phyloP scores from a whole-genome alignment of 2,888 invertebrate genomes.

The Lochmaea crataegi region DNA sequence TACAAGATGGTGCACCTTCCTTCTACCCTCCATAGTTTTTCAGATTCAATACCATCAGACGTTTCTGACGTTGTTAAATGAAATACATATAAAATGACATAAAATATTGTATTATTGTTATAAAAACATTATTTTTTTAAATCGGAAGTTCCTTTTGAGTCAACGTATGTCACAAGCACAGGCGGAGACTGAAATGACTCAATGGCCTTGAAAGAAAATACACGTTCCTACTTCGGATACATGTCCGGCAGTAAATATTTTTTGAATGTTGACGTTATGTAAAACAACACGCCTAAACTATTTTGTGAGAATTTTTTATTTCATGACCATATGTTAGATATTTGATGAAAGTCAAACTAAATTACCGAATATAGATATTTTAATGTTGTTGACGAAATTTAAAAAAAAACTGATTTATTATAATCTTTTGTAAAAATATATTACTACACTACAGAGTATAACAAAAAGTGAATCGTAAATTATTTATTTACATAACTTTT shows the following conservation, averaged over 20 bases:
- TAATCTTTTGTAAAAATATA: too few species aligned
- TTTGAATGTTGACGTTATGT: neutral
- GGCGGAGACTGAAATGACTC: neutral
- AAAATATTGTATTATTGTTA: too few species aligned
- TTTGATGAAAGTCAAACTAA: conserved; percentile 13
- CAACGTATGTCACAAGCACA: neutral
- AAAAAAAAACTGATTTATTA: neutral
- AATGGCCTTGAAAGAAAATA: conserved; percentile 5
- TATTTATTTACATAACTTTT: too few species aligned
- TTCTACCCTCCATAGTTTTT: too few species aligned
- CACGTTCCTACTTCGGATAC: neutral
- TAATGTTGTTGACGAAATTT: neutral
- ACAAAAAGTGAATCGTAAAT: too few species aligned
- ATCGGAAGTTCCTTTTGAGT: neutral
- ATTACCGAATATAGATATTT: neutral
- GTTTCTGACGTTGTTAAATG: too few species aligned
- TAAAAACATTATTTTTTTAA: neutral
- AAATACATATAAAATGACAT: too few species aligned
- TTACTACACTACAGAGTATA: too few species aligned
- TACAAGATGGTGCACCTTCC: too few species aligned
- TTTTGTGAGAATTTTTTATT: conserved; percentile 11
- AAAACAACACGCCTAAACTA: conserved; percentile 19
- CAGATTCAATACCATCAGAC: too few species aligned
- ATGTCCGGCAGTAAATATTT: neutral
- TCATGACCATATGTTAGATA: conserved; percentile 20